Percentiles rank a stretch among this genome's conserved stretches.
These are phyloP conservation scores for Synergus itoensis DNA, from an alignment of 2,888 invertebrate genomes.

Conservation along the genomic window DNA sequence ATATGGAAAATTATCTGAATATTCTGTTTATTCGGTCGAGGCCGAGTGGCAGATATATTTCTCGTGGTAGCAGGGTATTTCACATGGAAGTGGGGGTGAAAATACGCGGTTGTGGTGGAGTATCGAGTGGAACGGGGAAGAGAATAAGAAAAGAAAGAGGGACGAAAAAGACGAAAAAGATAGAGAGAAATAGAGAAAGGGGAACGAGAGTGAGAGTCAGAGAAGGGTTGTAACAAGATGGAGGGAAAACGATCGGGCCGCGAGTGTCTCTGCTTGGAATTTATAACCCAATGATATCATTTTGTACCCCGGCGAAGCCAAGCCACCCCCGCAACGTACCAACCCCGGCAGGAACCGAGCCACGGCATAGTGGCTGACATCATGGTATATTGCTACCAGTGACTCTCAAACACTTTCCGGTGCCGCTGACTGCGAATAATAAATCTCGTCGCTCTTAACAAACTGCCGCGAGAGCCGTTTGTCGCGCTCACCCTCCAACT, in stretches of 20 bases:
- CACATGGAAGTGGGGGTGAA: slow-evolving; percentile 63
- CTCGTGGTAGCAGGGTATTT: slow-evolving; percentile 63
- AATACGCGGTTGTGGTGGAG: slow-evolving; percentile 72
- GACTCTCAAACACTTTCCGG: slow-evolving; percentile 73
- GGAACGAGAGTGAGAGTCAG: slow-evolving; percentile 65
- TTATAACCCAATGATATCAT: slow-evolving; percentile 78
- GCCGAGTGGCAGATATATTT: slow-evolving; percentile 69
- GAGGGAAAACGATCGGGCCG: slow-evolving; percentile 69
- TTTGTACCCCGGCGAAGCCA: slow-evolving; percentile 75
- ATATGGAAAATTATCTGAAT: slow-evolving; percentile 73
- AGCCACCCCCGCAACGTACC: slow-evolving; percentile 68
- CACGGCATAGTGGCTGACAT: slow-evolving; percentile 74
- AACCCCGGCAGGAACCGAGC: slow-evolving; percentile 63
- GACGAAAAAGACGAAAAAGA: slow-evolving; percentile 77
- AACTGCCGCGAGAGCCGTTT: slow-evolving; percentile 58
- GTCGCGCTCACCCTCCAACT: slow-evolving; percentile 45
- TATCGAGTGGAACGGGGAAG: slow-evolving; percentile 77
- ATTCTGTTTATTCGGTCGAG: slow-evolving; percentile 74
- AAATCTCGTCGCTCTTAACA: slow-evolving; percentile 64
- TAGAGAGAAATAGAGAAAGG: slow-evolving; percentile 77
- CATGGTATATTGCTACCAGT: slow-evolving; percentile 77
- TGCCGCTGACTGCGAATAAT: slow-evolving; percentile 56
- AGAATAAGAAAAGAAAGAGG: slow-evolving; percentile 77
- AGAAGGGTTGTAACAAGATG: slow-evolving; percentile 55
- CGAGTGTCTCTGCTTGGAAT: slow-evolving; percentile 76